Evolutionary conservation across 2,888 invertebrate species (phyloP), one percentile per base, ranked within the genome.

Genomic region (Criorhina ranunculi): DNA sequence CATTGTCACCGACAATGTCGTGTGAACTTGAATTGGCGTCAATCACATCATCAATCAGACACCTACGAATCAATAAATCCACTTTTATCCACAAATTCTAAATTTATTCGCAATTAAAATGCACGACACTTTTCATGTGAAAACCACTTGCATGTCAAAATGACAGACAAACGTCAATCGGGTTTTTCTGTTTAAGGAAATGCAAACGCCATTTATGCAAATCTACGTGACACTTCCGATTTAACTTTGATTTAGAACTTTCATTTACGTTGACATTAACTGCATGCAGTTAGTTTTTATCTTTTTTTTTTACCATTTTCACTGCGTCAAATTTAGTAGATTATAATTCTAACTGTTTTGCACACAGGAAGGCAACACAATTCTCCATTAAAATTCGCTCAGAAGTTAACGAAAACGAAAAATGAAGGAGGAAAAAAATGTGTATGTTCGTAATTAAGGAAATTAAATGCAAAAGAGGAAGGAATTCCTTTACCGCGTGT

Each of bases 391-490:
- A 80, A 80, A 85, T 55, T 85, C 85, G 40, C 64, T 85, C 85
- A 83, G 62, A 44, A 70, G 46, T 37, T 24, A 4, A 24, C 1
- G 24, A 24, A 24, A 24, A 3, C 1, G 19, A 44, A 40, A 77
- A 77, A 86, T n/a, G n/a, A n/a, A n/a, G n/a, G n/a, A n/a, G n/a
- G n/a, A n/a, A n/a, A n/a, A n/a, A n/a, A n/a, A n/a, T n/a, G n/a
- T n/a, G n/a, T n/a, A n/a, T n/a, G n/a, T 66, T 72, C 31, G 81
- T 86, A 81, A 86, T 86, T 86, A 86, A 80, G 81, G 86, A 86
- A 86, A 86, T 80, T 86, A 86, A 81, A 86, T 80, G 85, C 85
- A 80, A 70, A 80, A 70, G 70, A 80, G 85, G 85, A 85, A 72
- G 53, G 66, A 80, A 37, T 57, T 55, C 37, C 53, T 64, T 62